These are phyloP conservation scores for Paedocypris sp. DNA, from an alignment of 2,113 vertebrate genomes.

Conservation along the genomic window DNA sequence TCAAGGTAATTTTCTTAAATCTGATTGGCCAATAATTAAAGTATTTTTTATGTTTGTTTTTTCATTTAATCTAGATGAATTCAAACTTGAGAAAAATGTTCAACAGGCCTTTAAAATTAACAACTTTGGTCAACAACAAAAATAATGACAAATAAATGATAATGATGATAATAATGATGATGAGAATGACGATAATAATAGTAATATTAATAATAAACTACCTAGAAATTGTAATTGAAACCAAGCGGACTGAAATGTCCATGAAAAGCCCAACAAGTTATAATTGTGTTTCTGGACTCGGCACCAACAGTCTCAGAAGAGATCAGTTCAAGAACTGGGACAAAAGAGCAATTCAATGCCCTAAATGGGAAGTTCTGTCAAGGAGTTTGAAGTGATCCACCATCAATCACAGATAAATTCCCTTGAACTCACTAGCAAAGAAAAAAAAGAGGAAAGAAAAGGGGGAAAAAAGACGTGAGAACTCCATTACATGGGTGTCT, in stretches of 20 bases:
- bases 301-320: slow-evolving; percentile 39
- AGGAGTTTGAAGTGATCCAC: slow-evolving; percentile 80
- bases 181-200: no score
- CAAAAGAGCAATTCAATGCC: slow-evolving; percentile 80
- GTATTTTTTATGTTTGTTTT: no score
- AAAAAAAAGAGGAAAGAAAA: slow-evolving; percentile 25
- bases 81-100: no score
- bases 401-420: slow-evolving; percentile 85
- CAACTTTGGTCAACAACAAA: no score
- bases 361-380: slow-evolving; percentile 88
- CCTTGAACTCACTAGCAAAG: slow-evolving; percentile 62
- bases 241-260: slow-evolving; percentile 45
- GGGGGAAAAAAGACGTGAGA: slow-evolving; percentile 63
- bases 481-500: slow-evolving; percentile 77
- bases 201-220: no score
- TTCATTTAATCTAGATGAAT: no score
- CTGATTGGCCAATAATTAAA: no score
- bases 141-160: no score
- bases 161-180: no score
- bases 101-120: no score
- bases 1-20: no score
- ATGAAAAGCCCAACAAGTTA: slow-evolving; percentile 58
- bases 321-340: slow-evolving; percentile 60
- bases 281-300: slow-evolving; percentile 53
- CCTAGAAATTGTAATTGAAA: no score